Evolutionary conservation across 2,888 invertebrate species (phyloP).

Genomic region (Branchellion lobata): DNA sequence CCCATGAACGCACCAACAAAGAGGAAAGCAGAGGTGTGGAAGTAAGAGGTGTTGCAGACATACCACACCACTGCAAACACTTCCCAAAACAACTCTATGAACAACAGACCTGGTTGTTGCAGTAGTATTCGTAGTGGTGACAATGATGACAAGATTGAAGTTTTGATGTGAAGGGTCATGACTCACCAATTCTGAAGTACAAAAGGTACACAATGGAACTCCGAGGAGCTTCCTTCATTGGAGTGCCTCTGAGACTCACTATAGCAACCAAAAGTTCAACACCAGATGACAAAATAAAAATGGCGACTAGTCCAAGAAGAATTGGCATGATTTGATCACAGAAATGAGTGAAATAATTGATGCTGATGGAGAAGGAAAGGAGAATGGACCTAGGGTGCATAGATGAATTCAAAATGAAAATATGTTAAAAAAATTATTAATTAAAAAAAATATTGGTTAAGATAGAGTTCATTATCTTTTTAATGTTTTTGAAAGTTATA

Average conservation of each 20-base stretch:
- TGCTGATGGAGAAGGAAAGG: background rate
- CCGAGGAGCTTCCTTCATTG: slow-evolving; percentile 22
- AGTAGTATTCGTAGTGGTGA: background rate
- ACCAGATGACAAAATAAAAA: slow-evolving; percentile 19
- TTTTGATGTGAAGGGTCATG: background rate
- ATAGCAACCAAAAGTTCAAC: slow-evolving; percentile 33
- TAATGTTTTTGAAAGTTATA: background rate
- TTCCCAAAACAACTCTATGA: slow-evolving; percentile 39
- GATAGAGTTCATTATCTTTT: background rate
- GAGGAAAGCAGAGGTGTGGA: background rate
- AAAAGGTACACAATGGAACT: slow-evolving; percentile 33
- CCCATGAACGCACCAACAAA: background rate
- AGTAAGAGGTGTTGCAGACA: background rate
- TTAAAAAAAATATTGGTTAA: background rate
- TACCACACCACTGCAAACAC: slow-evolving; percentile 31
- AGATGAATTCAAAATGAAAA: background rate
- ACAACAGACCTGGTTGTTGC: slow-evolving; percentile 8
- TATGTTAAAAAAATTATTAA: too few species aligned
- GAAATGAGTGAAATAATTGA: background rate
- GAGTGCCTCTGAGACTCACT: slow-evolving; percentile 38
- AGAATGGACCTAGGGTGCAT: background rate
- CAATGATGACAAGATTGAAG: background rate
- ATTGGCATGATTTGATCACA: slow-evolving; percentile 24
- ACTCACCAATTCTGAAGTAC: slow-evolving; percentile 44
- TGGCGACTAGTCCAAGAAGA: slow-evolving; percentile 26